Percentiles rank a stretch among this genome's conserved stretches.
Evolutionary conservation across 2,113 vertebrate genomes (phyloP).

Genomic region (Geothlypis trichas): DNA sequence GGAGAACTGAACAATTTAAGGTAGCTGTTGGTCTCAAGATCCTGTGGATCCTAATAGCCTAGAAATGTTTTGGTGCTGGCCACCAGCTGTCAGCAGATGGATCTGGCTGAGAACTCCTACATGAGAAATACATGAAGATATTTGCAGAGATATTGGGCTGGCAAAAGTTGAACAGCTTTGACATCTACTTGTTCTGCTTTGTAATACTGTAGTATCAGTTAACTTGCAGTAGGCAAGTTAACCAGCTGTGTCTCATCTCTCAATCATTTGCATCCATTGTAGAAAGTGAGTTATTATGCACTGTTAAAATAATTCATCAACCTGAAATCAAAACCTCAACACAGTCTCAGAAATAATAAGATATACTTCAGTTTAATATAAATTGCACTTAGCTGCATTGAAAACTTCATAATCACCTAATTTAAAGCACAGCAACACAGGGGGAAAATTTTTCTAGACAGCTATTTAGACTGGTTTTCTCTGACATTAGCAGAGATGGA

Average conservation of each 20-base stretch:
- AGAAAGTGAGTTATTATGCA: conserved; percentile 14
- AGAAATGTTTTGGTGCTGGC: background rate
- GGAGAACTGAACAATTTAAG: background rate
- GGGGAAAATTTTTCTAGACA: background rate
- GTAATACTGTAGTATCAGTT: background rate
- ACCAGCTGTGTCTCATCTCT: background rate
- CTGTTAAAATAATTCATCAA: conserved; percentile 11
- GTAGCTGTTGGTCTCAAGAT: background rate
- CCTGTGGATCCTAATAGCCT: background rate
- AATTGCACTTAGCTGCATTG: background rate
- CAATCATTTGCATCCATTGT: background rate
- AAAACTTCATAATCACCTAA: conserved; percentile 49
- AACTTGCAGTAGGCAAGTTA: background rate
- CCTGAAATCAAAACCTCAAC: background rate
- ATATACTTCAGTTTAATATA: conserved; percentile 35
- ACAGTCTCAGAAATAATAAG: conserved; percentile 10
- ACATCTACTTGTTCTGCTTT: background rate
- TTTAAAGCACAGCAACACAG: conserved; percentile 16
- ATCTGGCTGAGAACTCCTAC: background rate
- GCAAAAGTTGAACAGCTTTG: background rate
- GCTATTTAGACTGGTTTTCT: conserved; percentile 34
- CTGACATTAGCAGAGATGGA: conserved; percentile 32
- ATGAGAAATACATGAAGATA: background rate
- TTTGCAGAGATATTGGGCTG: background rate
- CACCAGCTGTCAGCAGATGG: background rate